Conservation (phyloP, 2,888 invertebrate genomes). For the Hetaerina titia region DNA sequence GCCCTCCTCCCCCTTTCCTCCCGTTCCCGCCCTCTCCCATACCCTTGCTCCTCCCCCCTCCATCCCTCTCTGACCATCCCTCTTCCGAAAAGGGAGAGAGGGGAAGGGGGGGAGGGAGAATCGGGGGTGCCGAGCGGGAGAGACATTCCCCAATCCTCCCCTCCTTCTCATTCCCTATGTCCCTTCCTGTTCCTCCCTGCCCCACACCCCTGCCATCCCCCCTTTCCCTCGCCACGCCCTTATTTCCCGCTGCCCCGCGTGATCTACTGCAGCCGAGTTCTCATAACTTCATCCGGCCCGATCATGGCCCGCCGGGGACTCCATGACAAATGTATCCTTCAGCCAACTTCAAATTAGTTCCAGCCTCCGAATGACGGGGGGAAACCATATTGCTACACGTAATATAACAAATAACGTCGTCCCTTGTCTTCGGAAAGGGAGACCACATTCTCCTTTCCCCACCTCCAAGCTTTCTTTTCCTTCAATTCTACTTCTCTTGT, state of each 20-base stretch:
- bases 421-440: conserved; percentile 68
- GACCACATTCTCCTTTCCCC: conserved; percentile 29
- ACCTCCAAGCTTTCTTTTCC: not conserved
- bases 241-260: conserved; percentile 72
- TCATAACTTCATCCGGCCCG: conserved; percentile 79
- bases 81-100: conserved; percentile 16
- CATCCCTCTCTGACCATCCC: conserved; percentile 41
- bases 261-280: conserved; percentile 78
- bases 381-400: conserved; percentile 69
- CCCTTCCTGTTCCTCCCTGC: not conserved
- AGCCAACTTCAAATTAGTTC: conserved; percentile 79
- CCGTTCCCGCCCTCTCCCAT: not conserved
- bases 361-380: conserved; percentile 73
- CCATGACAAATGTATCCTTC: conserved; percentile 79
- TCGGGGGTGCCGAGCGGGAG: too few species aligned
- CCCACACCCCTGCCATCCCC: conserved; percentile 66
- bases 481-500: not conserved
- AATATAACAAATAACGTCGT: conserved; percentile 69
- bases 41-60: not conserved
- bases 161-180: not conserved
- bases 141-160: not conserved
- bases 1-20: conserved; percentile 10
- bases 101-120: not conserved
- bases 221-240: conserved; percentile 65
- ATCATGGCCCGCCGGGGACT: conserved; percentile 78